phyloP scores from a whole-genome alignment of 2,888 invertebrate species.

The Tridacna gigas region DNA sequence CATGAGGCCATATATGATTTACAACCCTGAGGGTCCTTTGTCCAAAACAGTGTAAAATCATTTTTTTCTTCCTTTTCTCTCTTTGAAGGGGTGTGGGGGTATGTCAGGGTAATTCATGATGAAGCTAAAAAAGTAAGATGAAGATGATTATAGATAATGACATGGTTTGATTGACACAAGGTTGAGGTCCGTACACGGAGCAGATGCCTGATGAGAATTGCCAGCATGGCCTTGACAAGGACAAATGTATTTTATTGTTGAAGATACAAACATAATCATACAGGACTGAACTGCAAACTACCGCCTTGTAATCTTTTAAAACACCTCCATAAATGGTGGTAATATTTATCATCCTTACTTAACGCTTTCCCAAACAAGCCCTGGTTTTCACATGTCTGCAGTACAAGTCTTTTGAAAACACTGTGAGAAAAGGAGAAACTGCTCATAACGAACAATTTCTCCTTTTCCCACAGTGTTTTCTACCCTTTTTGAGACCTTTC shows the following conservation, averaged over 20 bases:
- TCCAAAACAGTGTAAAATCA: too few relatives aligned
- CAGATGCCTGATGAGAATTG: constrained; percentile 17
- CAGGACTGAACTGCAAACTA: not conserved
- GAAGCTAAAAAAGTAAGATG: not conserved
- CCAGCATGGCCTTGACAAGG: constrained; percentile 21
- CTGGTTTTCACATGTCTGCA: too few relatives aligned
- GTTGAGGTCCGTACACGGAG: constrained; percentile 23
- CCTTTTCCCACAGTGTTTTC: not conserved
- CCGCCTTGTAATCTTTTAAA: constrained; percentile 15
- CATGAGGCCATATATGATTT: too few relatives aligned
- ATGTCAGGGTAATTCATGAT: too few relatives aligned
- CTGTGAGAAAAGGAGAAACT: not conserved
- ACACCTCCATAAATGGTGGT: not conserved
- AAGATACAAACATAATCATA: constrained; percentile 14
- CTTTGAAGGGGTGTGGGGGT: too few relatives aligned
- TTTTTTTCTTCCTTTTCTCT: too few relatives aligned
- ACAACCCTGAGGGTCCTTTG: too few relatives aligned
- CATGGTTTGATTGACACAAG: constrained; percentile 13
- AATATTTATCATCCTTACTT: not conserved
- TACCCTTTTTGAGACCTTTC: too few relatives aligned
- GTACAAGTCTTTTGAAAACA: too few relatives aligned
- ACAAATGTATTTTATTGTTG: constrained; percentile 21
- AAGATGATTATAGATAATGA: constrained; percentile 5
- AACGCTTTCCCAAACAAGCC: not conserved
- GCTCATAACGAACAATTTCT: not conserved